Percentiles rank a stretch among this genome's conserved stretches.
Evolutionary conservation across 2,797 vertebrate species (phyloP).

Genomic region (Poeciliopsis presidionis): DNA sequence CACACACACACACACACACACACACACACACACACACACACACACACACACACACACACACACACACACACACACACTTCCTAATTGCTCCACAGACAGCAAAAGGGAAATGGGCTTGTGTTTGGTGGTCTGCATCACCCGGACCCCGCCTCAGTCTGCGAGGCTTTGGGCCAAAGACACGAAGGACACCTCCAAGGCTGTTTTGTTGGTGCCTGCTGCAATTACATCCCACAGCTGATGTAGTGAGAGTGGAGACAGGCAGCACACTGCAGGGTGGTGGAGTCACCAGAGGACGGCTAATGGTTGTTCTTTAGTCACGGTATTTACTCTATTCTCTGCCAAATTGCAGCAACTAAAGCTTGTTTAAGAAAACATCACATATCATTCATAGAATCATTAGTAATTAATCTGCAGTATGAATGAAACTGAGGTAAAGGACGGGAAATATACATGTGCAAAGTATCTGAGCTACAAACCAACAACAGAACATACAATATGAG

Average conservation of each 20-base stretch:
- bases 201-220: constrained; percentile 76
- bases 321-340: constrained; percentile 4
- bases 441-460: too few species aligned
- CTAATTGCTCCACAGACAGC: constrained; percentile 77
- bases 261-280: constrained; percentile 50
- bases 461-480: neutral
- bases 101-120: constrained; percentile 48
- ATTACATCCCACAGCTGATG: constrained; percentile 74
- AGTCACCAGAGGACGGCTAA: constrained; percentile 45
- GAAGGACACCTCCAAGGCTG: constrained; percentile 73
- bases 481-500: neutral
- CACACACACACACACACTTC: constrained; percentile 43
- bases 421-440: neutral
- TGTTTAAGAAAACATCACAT: neutral
- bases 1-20: constrained; percentile 44
- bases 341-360: neutral
- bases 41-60: constrained; percentile 29
- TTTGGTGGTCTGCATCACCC: constrained; percentile 49
- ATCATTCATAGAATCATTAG: neutral
- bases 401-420: neutral
- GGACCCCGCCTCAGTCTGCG: constrained; percentile 53
- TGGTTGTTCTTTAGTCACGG: constrained; percentile 50
- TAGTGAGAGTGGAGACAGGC: constrained; percentile 42
- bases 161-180: constrained; percentile 72
- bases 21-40: constrained; percentile 47